Evolutionary conservation across 2,113 vertebrate genomes (phyloP), one percentile per base, ranked within the genome.

Genomic region (Tragelaphus buxtoni): DNA sequence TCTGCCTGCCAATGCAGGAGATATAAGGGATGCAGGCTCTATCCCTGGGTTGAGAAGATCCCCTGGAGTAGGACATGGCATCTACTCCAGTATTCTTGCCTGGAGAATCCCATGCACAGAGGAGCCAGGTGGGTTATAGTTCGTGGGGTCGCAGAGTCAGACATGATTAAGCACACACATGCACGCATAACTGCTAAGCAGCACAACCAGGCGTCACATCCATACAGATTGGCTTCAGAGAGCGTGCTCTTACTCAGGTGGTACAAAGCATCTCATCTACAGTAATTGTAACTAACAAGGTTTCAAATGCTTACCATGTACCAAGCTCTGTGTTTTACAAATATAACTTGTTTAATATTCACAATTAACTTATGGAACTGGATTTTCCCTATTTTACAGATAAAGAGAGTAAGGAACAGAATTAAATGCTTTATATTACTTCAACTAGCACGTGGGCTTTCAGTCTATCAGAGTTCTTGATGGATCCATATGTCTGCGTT

Each of bases 121-220:
- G 35, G 65, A 39, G 35, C 65, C 65, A 24, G 35, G 20, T 12
- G 35, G 11, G 69, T 22, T 72, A 13, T 20, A 42, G 35, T 13
- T 35, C 20, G 7, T 72, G 20, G 35, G 35, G 35, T 42, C 10
- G 0, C 35, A 42, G 69, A 72, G 69, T 72, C 39, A 13, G 69
- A 24, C 5, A 1, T 5, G 20, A 42, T 39, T 74, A 7, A 26
- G 69, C 35, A 74, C 0, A 5, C 69, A 42, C 9, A 24, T 24
- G 69, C 35, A 12, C 24, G 47, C 2, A 24, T 16, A 86, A 58
- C 58, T 69, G 65, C 20, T 77, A 92, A 81, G 35, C 49, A 51
- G 56, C 28, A 76, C 32, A 30, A 14, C 2, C 53, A 69, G 69
- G 47, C 17, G 1, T 87, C 58, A 80, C 51, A 65, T 63, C 9